Base-by-base conservation (phyloP, 23 tunicate species). In the Clavelina lepadiformis region DNA sequence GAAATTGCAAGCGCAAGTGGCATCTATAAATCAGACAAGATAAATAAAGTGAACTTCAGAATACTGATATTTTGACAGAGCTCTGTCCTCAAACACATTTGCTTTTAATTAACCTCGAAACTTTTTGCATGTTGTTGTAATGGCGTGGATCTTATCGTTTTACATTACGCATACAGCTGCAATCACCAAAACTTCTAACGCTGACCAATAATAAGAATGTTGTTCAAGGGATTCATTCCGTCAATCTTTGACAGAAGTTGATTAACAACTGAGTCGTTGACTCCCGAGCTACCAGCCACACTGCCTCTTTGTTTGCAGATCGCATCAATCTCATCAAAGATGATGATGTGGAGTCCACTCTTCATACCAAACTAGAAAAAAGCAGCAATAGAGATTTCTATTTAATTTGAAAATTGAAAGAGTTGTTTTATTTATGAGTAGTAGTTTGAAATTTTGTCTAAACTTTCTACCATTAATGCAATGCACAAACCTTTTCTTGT, bases 251-350 rank as follows among this genome's bases (percentile, higher is more conserved):
- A 93, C 37, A 93, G 94, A 26, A 93, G 69, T 52, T 93, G 98
- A 61, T 93, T 93, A 38, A 93, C 98, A 13, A 93, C 98, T 34
- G 98, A 84, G 68, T 93, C 98, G 64, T 93, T 94, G 18, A 93
- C 98, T 11, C 98, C 98, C 0, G 94, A 78, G 2, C 83, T 83
- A 0, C 93, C 93, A 5, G 77, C 76, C 1, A 79, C 81, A 38
- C 82, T 71, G 28, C 98, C 98, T 25, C 98, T 70, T 46, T 93
- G 98, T 50, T 93, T 93, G 79, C 98, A 93, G 19, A 93, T 93
- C 0, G 98, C 98, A 35, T 93, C 98, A 50, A 93, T 79, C 37
- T 93, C 98, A 62, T 93, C 98, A 54, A 93, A 93, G 21, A 93
- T 93, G 32, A 93, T 93, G 46, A 93, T 93, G 74, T 93, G 98